phyloP scores from a whole-genome alignment of 2,113 vertebrate genomes.

The Pterocles gutturalis region DNA sequence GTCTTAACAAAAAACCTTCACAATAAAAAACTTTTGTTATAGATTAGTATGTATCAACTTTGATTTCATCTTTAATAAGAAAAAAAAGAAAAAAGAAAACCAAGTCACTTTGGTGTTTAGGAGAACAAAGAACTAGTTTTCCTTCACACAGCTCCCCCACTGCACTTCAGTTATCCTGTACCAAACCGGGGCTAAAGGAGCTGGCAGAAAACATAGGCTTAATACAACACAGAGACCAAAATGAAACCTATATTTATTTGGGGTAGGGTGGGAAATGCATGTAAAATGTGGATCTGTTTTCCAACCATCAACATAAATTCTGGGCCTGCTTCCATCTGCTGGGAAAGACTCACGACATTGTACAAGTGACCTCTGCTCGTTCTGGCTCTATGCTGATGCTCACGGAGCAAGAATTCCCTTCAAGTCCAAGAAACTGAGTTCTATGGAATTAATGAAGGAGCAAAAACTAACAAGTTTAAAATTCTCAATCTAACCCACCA shows the following conservation, averaged over 20 bases:
- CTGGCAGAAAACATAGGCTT: background rate
- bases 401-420: background rate
- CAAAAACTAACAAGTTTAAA: background rate
- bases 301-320: background rate
- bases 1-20: background rate
- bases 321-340: background rate
- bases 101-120: conserved; percentile 31
- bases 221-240: background rate
- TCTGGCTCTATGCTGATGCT: background rate
- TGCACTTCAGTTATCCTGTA: background rate
- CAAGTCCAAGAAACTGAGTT: background rate
- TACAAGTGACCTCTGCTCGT: background rate
- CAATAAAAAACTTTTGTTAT: background rate
- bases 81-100: background rate
- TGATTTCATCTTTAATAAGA: background rate
- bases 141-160: background rate
- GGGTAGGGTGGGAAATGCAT: background rate
- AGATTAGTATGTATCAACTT: conserved; percentile 9
- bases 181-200: background rate
- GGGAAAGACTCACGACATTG: background rate
- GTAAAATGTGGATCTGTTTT: background rate
- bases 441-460: background rate
- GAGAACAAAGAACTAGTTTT: background rate
- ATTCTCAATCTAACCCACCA: background rate
- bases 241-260: background rate